Evolutionary conservation across 2,888 invertebrate species (phyloP), one percentile per base, ranked within the genome.

Genomic region (Carcina quercana): DNA sequence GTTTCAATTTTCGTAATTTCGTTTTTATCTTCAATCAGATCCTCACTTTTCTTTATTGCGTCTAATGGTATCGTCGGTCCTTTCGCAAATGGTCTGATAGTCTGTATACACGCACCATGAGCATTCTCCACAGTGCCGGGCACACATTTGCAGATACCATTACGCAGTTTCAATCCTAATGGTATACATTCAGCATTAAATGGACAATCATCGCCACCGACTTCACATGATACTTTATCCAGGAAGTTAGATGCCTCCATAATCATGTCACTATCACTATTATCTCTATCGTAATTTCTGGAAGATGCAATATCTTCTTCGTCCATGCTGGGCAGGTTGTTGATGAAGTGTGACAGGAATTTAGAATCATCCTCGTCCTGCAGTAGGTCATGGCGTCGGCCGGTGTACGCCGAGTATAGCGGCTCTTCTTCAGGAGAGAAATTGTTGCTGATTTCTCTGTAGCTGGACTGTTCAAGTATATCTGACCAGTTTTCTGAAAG

Each of bases 121-220:
- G 69, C 42, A 42, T 65, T 72, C 38, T 74, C 78, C 30, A 72
- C 73, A 43, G 85, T 93, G 1, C 91, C 91, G 1, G 83, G 73
- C 13, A 87, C 73, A 68, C 95, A 95, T 53, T 87, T 87, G 51
- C 95, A 95, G 19, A 90, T 70, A 0, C 94, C 93, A 45, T 87
- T 87, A 22, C 88, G 73, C 2, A 87, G 75, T 56, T 90, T 88
- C 0, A 71, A 37, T 1, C 72, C 69, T 6, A 82, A 28, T 0
- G 78, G 78, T 30, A 89, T 70, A 59, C 95, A 95, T 47, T 90
- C 86, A 59, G 94, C 91, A 60, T 92, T 90, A 13, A 78, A 73
- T 1, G 86, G 86, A 53, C 94, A 94, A 29, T 86, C 76, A 28
- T 65, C 83, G 1, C 65, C 58, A 7, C 87, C 89, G 13, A 88